Evolutionary conservation across 2,888 invertebrate genomes (phyloP), one percentile per base, ranked within the genome.

Genomic region (Acheta domesticus): DNA sequence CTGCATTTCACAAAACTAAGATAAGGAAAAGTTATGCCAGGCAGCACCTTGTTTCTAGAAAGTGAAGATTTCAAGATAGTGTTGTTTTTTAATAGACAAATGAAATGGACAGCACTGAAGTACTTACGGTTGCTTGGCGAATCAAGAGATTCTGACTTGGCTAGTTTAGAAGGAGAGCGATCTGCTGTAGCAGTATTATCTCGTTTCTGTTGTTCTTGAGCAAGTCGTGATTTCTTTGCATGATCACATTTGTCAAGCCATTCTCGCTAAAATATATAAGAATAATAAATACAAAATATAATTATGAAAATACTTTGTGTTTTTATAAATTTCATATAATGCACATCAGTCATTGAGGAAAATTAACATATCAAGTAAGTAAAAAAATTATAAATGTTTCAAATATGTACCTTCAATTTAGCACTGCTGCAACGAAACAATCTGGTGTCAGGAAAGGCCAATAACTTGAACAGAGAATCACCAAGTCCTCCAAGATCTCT

Each of bases 221-320:
- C 89, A 83, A 93, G 88, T 85, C 94, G 91, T 82, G 93, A 91
- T 85, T 95, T 96, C 86, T 98, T 96, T 0, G 96, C 95, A 83
- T 93, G 91, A 85, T 98, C 98, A 86, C 97, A 93, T 85, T 95
- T 94, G 83, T 96, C 96, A 83, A 98, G 88, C 98, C 98, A 98
- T 85, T 97, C 96, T 88, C 94, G 94, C 92, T 96, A 83, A 74
- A 85, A 82, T 80, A 78, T 76, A 79, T 23, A 50, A 48, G 3
- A 8, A 62, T 19, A 8, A 19, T 12, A 19, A 62, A 62, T 62
- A 62, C 62, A 12, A 16, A 12, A 62, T 62, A 19, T 16, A 62
- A 62, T 62, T 62, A 12, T 19, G 19, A 62, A 62, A 62, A 62
- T 62, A 62, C 19, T 2, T 62, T 8, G 14, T 62, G n/a, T 62